Evolutionary conservation across 2,888 invertebrate species (phyloP), one percentile per base, ranked within the genome.

Genomic region (Aquatica leii): DNA sequence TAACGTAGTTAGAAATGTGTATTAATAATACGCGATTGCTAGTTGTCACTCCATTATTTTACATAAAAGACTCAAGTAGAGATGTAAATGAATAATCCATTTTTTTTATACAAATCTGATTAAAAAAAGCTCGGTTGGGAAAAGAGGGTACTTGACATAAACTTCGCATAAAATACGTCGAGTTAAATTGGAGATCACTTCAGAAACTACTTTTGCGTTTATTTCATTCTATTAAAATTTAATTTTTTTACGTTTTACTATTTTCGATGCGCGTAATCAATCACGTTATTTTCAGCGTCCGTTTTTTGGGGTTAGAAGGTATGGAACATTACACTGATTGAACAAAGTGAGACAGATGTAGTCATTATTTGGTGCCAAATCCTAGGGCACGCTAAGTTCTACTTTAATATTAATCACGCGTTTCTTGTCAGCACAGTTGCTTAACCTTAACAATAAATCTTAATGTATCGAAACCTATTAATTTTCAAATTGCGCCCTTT

Each of bases 151-250:
- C 61, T 61, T 35, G 41, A 55, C 35, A 40, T 55, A 54, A 55
- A 55, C 35, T 50, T 31, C 55, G 55, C n/a, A n/a, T 43, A 55
- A 58, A 61, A 55, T 61, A 61, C 55, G 50, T 14, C 41, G 37
- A 35, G 55, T 40, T 55, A 61, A 61, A 61, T 60, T 60, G 60
- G 60, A 60, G 40, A 40, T 40, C 60, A 18, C 48, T 60, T 34
- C 20, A 54, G 14, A 34, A 59, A 59, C 59, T 59, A 59, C 52
- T 59, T 59, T 52, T 58, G 51, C 58, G 40, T 51, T 35, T 58
- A n/a, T n/a, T n/a, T n/a, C n/a, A n/a, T n/a, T n/a, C n/a, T n/a
- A n/a, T n/a, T n/a, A n/a, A n/a, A n/a, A n/a, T n/a, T n/a, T n/a
- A n/a, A n/a, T n/a, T n/a, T n/a, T n/a, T n/a, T n/a, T n/a, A n/a